Evolutionary conservation across 2,113 vertebrate species (phyloP).

Genomic region (Chloroceryle aenea): DNA sequence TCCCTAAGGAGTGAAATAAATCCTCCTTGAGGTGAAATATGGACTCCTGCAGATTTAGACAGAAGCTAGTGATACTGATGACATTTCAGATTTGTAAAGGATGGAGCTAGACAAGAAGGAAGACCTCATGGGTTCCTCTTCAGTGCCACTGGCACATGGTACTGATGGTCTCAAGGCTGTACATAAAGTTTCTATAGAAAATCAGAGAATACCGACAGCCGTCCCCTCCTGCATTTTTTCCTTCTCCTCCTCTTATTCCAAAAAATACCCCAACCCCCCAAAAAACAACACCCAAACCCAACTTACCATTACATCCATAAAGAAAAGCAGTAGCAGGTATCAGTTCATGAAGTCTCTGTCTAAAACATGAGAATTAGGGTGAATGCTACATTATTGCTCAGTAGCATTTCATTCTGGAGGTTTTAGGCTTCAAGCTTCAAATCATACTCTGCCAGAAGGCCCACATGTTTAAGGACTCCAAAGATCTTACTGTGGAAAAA

Average conservation of each 20-base stretch:
- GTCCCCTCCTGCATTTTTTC: not conserved
- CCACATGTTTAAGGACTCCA: not conserved
- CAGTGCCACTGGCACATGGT: not conserved
- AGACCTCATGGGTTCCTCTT: not conserved
- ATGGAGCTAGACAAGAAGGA: not conserved
- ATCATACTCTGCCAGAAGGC: not conserved
- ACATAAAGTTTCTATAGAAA: not conserved
- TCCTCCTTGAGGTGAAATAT: not conserved
- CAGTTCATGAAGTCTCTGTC: not conserved
- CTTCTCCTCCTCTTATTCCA: not conserved
- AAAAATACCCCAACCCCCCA: accelerated
- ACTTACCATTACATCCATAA: not conserved
- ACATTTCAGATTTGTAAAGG: not conserved
- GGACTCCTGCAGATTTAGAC: not conserved
- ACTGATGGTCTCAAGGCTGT: not conserved
- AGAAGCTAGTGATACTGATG: not conserved
- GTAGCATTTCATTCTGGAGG: not conserved
- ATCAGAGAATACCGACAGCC: not conserved
- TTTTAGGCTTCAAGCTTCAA: not conserved
- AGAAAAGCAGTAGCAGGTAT: not conserved
- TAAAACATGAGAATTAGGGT: not conserved
- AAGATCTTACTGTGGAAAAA: not conserved
- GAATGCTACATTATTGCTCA: not conserved
- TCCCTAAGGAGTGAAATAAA: not conserved
- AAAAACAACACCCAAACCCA: not conserved